Percentiles rank a stretch among this genome's conserved stretches.
Evolutionary conservation across 2,797 vertebrate genomes (phyloP).

Genomic region (Anguilla pacifica): DNA sequence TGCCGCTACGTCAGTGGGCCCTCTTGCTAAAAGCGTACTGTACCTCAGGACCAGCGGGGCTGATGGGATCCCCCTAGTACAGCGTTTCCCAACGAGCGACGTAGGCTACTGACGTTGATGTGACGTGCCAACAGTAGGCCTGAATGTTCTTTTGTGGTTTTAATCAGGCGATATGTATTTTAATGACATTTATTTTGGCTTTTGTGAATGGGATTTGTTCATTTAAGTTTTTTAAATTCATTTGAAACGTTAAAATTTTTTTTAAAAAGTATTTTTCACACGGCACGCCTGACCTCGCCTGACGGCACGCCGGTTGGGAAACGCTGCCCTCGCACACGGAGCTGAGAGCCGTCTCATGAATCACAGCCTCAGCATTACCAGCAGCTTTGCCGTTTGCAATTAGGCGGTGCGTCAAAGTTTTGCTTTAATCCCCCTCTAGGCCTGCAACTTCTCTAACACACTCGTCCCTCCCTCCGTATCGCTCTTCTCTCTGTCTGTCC

Average conservation of each 20-base stretch:
- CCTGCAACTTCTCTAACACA: background rate
- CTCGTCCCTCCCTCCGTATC: background rate
- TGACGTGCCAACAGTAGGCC: no score
- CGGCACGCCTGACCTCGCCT: no score
- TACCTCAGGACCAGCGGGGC: background rate
- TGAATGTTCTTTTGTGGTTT: no score
- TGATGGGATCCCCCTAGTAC: background rate
- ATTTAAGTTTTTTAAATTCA: no score
- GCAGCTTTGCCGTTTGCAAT: background rate
- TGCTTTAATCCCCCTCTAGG: background rate
- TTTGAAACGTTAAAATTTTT: no score
- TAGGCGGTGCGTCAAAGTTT: background rate
- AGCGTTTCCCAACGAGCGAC: no score
- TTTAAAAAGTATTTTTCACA: no score
- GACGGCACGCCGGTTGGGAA: no score
- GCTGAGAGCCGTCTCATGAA: background rate
- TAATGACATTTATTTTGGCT: no score
- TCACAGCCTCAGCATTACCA: background rate
- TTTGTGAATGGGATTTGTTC: no score
- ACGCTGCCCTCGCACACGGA: background rate
- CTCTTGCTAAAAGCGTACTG: background rate
- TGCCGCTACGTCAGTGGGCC: background rate
- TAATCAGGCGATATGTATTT: no score
- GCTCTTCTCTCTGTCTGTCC: background rate
- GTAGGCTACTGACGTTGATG: no score